Conservation (phyloP, 2,113 vertebrate genomes). For the Aptenodytes forsteri region DNA sequence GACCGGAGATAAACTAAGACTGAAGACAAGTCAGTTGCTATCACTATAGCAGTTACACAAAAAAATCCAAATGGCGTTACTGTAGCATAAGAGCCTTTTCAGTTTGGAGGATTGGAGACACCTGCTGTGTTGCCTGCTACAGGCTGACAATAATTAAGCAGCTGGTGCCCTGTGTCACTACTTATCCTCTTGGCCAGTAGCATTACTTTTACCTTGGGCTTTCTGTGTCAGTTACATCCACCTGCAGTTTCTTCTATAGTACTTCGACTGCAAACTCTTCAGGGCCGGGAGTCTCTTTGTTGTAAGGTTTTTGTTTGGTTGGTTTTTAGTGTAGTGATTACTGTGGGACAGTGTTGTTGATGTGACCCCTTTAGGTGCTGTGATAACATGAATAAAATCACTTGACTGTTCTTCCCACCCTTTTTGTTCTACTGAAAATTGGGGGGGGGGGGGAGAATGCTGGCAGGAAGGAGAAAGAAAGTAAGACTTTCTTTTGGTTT, state of each 20-base stretch:
- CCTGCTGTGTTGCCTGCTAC: constrained; percentile 19
- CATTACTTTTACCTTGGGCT: neutral
- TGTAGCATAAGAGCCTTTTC: constrained; percentile 27
- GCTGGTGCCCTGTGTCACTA: neutral
- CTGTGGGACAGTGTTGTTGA: neutral
- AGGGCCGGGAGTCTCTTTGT: neutral
- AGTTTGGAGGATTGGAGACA: neutral
- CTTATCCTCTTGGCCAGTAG: neutral
- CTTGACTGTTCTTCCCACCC: neutral
- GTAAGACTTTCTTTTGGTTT: neutral
- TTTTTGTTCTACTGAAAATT: neutral
- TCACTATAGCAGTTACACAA: neutral
- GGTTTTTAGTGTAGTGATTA: neutral
- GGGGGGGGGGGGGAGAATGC: neutral
- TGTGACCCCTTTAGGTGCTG: neutral
- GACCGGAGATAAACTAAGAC: neutral
- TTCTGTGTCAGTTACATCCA: neutral
- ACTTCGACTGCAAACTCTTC: neutral
- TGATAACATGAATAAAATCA: neutral
- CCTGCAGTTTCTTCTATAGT: neutral
- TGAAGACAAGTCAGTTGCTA: neutral
- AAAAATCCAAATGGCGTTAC: neutral
- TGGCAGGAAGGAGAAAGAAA: constrained; percentile 9
- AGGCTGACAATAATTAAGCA: neutral
- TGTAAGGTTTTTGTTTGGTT: neutral